Conservation (phyloP, 53 echinoderm and acorn worm species). For the Echinometra lucunter region DNA sequence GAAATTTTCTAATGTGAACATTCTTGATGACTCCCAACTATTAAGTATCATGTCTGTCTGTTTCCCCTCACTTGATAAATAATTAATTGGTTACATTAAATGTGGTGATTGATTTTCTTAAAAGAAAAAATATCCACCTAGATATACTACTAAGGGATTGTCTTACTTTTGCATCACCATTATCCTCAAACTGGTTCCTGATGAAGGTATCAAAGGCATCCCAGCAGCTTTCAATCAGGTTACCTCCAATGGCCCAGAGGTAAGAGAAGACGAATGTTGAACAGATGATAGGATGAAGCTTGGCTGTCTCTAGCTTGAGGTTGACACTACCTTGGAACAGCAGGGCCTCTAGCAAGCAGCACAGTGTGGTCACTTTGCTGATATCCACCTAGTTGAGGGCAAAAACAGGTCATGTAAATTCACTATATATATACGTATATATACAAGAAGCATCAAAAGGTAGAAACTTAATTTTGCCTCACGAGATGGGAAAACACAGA, state of each 20-base stretch:
- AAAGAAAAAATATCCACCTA: no score
- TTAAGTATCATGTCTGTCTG: no score
- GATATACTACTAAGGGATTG: not conserved
- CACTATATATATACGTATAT: no score
- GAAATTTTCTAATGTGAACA: no score
- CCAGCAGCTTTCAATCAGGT: constrained; percentile 93
- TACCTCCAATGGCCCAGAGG: constrained; percentile 93
- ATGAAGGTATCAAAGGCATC: constrained; percentile 96
- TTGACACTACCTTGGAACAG: constrained; percentile 81
- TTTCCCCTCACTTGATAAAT: no score
- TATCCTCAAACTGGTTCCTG: constrained; percentile 98
- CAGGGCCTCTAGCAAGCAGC: constrained; percentile 90
- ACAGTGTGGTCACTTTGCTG: constrained; percentile 93
- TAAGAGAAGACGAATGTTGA: constrained; percentile 99
- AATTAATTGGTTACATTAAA: no score
- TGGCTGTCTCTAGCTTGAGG: constrained; percentile 85
- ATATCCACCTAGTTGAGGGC: constrained; percentile 85
- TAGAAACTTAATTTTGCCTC: no score
- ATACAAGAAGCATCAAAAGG: no score
- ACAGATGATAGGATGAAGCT: constrained; percentile 93
- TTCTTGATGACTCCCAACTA: no score
- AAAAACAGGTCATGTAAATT: not conserved
- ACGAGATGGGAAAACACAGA: no score
- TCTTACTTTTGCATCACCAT: constrained; percentile 96
- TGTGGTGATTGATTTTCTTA: no score